Percentiles rank a stretch among this genome's conserved stretches.
Evolutionary conservation across 2,797 vertebrate species (phyloP).

Genomic region (Podarcis siculus): DNA sequence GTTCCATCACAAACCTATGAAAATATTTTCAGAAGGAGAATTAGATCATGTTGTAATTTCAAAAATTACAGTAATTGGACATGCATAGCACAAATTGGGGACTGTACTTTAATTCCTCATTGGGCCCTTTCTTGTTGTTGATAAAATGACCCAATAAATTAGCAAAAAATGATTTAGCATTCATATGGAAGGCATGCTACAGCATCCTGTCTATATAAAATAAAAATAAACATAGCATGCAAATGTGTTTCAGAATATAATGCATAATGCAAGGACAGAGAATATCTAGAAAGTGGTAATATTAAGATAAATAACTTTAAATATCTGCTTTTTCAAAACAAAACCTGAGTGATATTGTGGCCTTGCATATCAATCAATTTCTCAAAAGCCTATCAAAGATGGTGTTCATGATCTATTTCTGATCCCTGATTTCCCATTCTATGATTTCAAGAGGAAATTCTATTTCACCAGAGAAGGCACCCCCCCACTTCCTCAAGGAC

Average conservation of each 20-base stretch:
- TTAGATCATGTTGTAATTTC: constrained; percentile 8
- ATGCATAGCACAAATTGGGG: constrained; percentile 49
- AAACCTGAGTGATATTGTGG: not conserved
- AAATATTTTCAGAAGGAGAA: constrained; percentile 48
- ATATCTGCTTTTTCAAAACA: constrained; percentile 5
- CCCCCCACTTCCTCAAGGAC: not conserved
- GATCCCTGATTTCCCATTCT: constrained; percentile 23
- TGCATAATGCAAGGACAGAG: not conserved
- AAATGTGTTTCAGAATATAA: constrained; percentile 38
- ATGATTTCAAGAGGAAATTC: constrained; percentile 10
- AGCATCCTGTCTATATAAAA: constrained; percentile 36
- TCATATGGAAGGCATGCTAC: constrained; percentile 32
- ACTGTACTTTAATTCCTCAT: constrained; percentile 41
- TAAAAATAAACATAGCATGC: constrained; percentile 39
- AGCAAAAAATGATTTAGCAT: constrained; percentile 59
- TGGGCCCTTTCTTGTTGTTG: constrained; percentile 24
- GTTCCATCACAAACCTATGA: constrained; percentile 20
- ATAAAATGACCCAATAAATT: constrained; percentile 59
- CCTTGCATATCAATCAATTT: not conserved
- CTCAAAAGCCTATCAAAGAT: not conserved
- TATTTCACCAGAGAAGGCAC: not conserved
- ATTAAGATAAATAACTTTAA: not conserved
- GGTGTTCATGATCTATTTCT: not conserved
- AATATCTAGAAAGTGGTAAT: not conserved
- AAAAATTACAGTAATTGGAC: constrained; percentile 55